These are phyloP conservation scores for Ladona fulva DNA, from an alignment of 1,140 invertebrate species.

Conservation along the genomic window DNA sequence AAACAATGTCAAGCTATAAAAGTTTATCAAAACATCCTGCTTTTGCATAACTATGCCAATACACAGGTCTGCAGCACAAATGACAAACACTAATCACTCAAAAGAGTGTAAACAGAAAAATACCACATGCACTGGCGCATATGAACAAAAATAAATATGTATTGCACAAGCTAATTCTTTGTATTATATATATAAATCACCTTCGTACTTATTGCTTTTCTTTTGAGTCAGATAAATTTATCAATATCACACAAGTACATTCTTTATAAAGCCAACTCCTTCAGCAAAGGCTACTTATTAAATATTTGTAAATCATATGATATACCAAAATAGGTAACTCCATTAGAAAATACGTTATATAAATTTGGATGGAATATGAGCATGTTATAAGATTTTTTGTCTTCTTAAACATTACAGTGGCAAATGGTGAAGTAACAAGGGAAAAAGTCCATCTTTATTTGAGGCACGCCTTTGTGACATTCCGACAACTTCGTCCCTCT, in stretches of 20 bases:
- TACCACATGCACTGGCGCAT: background rate
- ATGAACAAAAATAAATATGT: constrained; percentile 1
- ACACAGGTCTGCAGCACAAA: background rate
- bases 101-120: background rate
- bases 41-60: background rate
- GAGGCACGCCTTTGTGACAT: no score
- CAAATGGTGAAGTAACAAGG: background rate
- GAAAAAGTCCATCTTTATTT: no score
- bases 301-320: background rate
- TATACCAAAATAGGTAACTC: constrained; percentile 7
- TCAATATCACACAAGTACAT: constrained; percentile 4
- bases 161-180: background rate
- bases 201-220: background rate
- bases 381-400: background rate
- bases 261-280: background rate
- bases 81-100: background rate
- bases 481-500: no score
- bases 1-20: background rate
- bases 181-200: background rate
- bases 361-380: background rate
- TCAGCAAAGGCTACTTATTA: background rate
- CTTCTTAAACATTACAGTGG: background rate
- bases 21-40: background rate
- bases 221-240: background rate
- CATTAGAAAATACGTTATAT: background rate